Percentiles rank a stretch among this genome's conserved stretches.
phyloP scores from a whole-genome alignment of 2,888 invertebrate species.

The Didymodactylos carnosus region DNA sequence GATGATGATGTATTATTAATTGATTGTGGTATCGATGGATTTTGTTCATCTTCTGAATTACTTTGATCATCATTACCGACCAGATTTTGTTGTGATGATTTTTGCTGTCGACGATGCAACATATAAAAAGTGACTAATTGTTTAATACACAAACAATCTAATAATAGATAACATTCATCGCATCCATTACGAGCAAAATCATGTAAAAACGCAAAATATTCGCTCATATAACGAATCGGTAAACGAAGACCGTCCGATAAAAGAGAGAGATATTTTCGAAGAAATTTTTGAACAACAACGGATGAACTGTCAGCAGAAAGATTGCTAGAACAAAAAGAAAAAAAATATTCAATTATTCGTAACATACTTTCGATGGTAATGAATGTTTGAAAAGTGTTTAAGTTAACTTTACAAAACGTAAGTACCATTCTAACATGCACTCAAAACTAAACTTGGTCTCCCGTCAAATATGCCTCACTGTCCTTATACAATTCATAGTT shows the following conservation, averaged over 20 bases:
- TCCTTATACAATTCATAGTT: no score
- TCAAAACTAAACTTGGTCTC: not conserved
- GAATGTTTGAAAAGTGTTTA: no score
- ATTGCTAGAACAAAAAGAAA: not conserved
- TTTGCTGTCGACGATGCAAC: not conserved
- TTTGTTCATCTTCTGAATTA: not conserved
- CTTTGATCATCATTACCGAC: not conserved
- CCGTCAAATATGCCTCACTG: not conserved
- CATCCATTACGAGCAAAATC: slow-evolving; percentile 3
- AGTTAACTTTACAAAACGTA: no score
- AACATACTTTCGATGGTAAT: not conserved
- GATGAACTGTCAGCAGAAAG: no score
- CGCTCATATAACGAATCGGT: slow-evolving; percentile 1
- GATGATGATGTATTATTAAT: not conserved
- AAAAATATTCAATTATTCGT: not conserved
- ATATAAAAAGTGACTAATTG: not conserved
- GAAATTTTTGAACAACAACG: not conserved
- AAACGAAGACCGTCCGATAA: not conserved
- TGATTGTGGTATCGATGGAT: no score
- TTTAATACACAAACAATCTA: not conserved
- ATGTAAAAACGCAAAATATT: not conserved
- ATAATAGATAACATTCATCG: not conserved
- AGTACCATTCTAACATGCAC: not conserved
- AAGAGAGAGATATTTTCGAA: not conserved
- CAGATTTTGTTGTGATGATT: not conserved